Percentiles rank a stretch among this genome's conserved stretches.
phyloP scores from a whole-genome alignment of 2,113 vertebrate species.

The Cheilinus undulatus region DNA sequence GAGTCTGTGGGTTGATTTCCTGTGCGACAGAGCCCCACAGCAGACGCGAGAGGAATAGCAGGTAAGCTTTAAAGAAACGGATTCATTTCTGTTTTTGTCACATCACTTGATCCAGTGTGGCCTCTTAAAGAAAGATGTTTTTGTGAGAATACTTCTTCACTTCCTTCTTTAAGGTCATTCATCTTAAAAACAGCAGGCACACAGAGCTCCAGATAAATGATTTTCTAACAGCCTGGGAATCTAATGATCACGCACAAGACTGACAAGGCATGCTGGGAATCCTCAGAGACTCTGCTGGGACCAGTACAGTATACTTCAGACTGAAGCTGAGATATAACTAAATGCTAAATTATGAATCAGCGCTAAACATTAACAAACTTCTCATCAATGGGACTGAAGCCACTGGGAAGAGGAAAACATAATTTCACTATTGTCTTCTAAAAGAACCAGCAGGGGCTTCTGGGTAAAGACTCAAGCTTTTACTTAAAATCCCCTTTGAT shows the following conservation, averaged over 20 bases:
- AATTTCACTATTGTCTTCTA: conserved; percentile 35
- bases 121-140: neutral
- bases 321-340: conserved; percentile 7
- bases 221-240: neutral
- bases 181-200: conserved; percentile 8
- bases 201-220: conserved; percentile 9
- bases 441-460: conserved; percentile 19
- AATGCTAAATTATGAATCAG: conserved; percentile 61
- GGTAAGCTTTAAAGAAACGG: conserved; percentile 29
- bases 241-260: conserved; percentile 10
- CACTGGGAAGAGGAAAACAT: conserved; percentile 36
- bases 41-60: conserved; percentile 83
- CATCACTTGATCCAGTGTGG: conserved; percentile 7
- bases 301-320: neutral
- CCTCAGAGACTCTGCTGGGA: conserved; percentile 31
- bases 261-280: conserved; percentile 4
- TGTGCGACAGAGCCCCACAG: conserved; percentile 85
- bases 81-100: conserved; percentile 26
- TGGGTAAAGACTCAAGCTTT: conserved; percentile 42
- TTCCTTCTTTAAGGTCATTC: conserved; percentile 4
- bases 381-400: conserved; percentile 30
- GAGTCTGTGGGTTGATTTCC: conserved; percentile 71
- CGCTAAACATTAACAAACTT: conserved; percentile 45
- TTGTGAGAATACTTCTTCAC: conserved; percentile 4
- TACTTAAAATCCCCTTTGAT: conserved; percentile 46